Percentiles rank a stretch among this genome's conserved stretches.
Evolutionary conservation across 2,113 vertebrate species (phyloP).

Genomic region (Orientallactaga bullata): DNA sequence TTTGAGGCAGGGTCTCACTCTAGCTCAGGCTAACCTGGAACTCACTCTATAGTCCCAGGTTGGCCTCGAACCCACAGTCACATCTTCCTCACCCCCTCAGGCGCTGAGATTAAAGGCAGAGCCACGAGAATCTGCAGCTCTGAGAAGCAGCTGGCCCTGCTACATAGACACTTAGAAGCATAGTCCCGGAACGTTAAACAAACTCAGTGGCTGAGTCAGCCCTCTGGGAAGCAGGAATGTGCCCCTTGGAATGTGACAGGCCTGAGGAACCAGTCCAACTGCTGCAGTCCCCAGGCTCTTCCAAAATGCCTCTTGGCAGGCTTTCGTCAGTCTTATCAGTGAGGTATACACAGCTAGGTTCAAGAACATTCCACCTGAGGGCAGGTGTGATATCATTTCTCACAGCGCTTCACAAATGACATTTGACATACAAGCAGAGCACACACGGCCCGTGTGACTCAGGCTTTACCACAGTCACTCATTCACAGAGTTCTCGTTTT

Average conservation of each 20-base stretch:
- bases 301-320: not conserved
- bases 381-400: not conserved
- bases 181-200: not conserved
- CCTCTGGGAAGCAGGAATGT: not conserved
- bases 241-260: not conserved
- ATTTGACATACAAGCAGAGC: not conserved
- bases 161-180: not conserved
- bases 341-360: not conserved
- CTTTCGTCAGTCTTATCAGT: slow-evolving; percentile 55
- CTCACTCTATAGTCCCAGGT: not conserved
- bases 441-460: not conserved
- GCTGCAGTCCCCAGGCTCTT: not conserved
- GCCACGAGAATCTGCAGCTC: slow-evolving; percentile 78
- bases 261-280: not conserved
- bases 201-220: slow-evolving; percentile 8
- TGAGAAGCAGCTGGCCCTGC: slow-evolving; percentile 74
- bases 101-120: not conserved
- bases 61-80: no score
- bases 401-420: not conserved
- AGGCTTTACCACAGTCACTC: not conserved
- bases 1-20: no score
- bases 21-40: no score
- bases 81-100: no score
- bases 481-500: not conserved
- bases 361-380: not conserved